These are phyloP conservation scores for Heliconius cydno DNA, from an alignment of 2,888 invertebrate genomes.

Conservation along the genomic window DNA sequence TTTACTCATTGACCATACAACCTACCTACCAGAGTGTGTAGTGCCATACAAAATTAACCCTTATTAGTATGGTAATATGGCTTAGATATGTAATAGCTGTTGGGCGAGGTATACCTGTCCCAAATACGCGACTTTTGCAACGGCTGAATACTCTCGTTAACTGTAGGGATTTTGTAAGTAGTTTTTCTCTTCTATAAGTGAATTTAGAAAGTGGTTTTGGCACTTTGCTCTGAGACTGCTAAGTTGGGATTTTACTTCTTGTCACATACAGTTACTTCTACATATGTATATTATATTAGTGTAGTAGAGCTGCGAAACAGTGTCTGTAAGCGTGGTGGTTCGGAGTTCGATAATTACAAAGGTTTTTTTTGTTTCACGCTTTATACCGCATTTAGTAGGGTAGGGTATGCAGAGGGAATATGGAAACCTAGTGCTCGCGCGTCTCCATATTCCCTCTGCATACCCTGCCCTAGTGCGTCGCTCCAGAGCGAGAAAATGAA, in stretches of 20 bases:
- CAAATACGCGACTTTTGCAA: slow-evolving; percentile 49
- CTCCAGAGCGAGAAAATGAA: no score
- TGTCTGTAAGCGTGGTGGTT: no score
- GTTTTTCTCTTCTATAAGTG: slow-evolving; percentile 47
- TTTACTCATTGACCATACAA: slow-evolving; percentile 49
- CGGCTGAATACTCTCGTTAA: slow-evolving; percentile 51
- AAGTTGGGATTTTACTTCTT: slow-evolving; percentile 40
- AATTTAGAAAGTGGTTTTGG: slow-evolving; percentile 47
- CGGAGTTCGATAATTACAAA: no score
- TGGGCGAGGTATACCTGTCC: slow-evolving; percentile 36
- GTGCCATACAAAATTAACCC: slow-evolving; percentile 11
- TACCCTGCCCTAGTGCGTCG: no score
- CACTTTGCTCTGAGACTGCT: slow-evolving; percentile 43
- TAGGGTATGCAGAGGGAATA: no score
- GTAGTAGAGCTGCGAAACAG: no score
- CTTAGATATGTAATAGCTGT: not conserved
- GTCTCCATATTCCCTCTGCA: no score
- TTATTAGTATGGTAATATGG: slow-evolving; percentile 17
- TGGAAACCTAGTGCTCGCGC: not conserved
- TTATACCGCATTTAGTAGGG: not conserved
- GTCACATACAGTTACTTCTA: not conserved
- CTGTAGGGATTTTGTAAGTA: slow-evolving; percentile 49
- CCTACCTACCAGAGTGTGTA: not conserved
- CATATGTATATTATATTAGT: not conserved
- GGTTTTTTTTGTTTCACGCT: not conserved